phyloP scores from a whole-genome alignment of 1,140 invertebrate genomes.

The Drosophila bipectinata region DNA sequence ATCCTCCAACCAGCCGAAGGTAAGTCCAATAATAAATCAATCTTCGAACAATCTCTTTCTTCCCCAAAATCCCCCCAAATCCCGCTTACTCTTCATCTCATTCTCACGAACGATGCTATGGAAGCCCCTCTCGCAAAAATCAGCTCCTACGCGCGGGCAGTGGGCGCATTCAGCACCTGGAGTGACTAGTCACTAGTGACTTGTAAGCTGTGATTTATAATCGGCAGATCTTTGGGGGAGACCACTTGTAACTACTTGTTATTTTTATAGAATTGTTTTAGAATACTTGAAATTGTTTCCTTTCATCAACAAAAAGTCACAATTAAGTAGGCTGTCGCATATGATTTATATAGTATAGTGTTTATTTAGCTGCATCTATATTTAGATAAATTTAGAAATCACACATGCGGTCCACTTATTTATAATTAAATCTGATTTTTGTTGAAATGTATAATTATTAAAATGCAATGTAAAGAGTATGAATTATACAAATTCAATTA shows the following conservation, averaged over 20 bases:
- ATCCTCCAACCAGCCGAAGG: slow-evolving; percentile 57
- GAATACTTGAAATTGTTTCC: slow-evolving; percentile 1
- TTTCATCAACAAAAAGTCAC: slow-evolving; percentile 29
- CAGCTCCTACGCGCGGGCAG: slow-evolving; percentile 16
- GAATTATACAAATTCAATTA: too few species aligned
- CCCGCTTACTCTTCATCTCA: slow-evolving; percentile 10
- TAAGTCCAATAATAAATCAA: slow-evolving; percentile 58
- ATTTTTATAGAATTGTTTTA: not conserved
- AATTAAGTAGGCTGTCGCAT: slow-evolving; percentile 36
- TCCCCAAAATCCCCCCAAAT: not conserved
- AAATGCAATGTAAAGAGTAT: not conserved
- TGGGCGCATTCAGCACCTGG: slow-evolving; percentile 31
- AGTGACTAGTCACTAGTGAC: not conserved
- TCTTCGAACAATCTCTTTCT: slow-evolving; percentile 10
- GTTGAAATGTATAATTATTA: slow-evolving; percentile 1
- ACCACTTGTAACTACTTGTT: too few species aligned
- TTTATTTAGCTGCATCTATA: slow-evolving; percentile 42
- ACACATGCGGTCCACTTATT: slow-evolving; percentile 1
- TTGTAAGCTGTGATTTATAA: not conserved
- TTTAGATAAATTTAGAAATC: slow-evolving; percentile 29
- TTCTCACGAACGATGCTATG: slow-evolving; percentile 31
- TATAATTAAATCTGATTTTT: slow-evolving; percentile 1
- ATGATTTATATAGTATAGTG: slow-evolving; percentile 32
- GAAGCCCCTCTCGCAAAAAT: slow-evolving; percentile 15
- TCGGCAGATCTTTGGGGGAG: too few species aligned